A percentile compares a stretch with the other conserved stretches of the same genome.
These are phyloP conservation scores for Phallusia fumigata DNA, from an alignment of 23 tunicate species.

Conservation along the genomic window DNA sequence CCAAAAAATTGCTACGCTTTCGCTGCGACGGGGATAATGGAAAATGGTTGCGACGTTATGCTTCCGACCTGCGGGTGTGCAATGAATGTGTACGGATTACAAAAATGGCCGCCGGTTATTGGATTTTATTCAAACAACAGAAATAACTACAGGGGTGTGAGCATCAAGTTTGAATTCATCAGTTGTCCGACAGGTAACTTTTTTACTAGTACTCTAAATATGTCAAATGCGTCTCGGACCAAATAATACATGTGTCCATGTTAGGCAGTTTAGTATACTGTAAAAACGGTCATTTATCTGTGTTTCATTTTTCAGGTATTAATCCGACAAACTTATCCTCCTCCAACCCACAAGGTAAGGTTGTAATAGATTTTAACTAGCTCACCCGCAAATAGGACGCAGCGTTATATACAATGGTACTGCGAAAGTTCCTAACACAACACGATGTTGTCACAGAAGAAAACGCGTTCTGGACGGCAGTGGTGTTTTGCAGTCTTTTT, in stretches of 20 bases:
- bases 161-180: neutral
- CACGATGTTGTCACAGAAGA: neutral
- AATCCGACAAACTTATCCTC: neutral
- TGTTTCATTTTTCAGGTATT: neutral
- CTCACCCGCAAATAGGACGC: too few relatives aligned
- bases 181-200: neutral
- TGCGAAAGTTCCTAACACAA: too few relatives aligned
- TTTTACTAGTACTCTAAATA: too few relatives aligned
- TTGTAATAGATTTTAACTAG: neutral
- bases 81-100: neutral
- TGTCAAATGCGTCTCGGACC: too few relatives aligned
- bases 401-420: too few relatives aligned
- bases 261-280: too few relatives aligned
- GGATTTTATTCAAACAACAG: neutral
- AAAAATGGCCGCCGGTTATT: slow-evolving; percentile 1
- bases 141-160: neutral
- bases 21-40: neutral
- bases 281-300: too few relatives aligned
- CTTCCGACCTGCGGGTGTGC: neutral
- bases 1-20: slow-evolving; percentile 1
- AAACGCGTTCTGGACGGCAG: neutral
- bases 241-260: too few relatives aligned
- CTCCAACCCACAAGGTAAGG: neutral
- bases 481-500: neutral
- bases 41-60: neutral